Evolutionary conservation across 1,140 invertebrate species (phyloP).

Genomic region (Globodera ellingtonae): DNA sequence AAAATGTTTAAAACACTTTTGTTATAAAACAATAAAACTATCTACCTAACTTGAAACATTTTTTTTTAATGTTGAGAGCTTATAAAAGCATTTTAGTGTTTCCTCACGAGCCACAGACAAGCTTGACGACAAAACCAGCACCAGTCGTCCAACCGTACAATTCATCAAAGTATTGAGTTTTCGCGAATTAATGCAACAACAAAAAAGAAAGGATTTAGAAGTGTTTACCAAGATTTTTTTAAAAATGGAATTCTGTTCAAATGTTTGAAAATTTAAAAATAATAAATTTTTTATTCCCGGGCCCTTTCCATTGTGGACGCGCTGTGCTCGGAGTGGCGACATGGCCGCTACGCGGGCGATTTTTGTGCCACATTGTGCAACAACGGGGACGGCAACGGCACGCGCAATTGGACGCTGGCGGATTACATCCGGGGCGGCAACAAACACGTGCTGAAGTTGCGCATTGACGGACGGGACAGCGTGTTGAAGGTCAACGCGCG

Average conservation of each 20-base stretch:
- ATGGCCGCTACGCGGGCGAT: conserved; percentile 49
- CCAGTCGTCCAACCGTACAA: not conserved
- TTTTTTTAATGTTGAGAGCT: too few species aligned
- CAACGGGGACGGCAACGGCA: not conserved
- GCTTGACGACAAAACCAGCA: not conserved
- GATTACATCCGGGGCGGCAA: conserved; percentile 57
- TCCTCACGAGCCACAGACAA: too few species aligned
- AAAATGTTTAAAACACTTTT: too few species aligned
- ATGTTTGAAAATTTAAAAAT: too few species aligned
- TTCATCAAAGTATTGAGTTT: not conserved
- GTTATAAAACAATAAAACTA: too few species aligned
- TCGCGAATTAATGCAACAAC: too few species aligned
- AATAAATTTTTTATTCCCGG: conserved; percentile 30
- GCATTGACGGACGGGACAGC: conserved; percentile 38
- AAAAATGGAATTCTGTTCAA: too few species aligned
- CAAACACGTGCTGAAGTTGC: conserved; percentile 56
- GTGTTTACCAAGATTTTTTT: too few species aligned
- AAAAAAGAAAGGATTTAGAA: too few species aligned
- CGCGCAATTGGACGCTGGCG: conserved; percentile 52
- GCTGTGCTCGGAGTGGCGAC: conserved; percentile 50
- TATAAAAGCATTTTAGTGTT: too few species aligned
- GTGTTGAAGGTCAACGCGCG: conserved; percentile 43
- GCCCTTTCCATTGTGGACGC: conserved; percentile 47
- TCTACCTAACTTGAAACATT: too few species aligned
- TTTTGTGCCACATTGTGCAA: conserved; percentile 54